Evolutionary conservation across 2,797 vertebrate genomes (phyloP), one percentile per base, ranked within the genome.

Genomic region (Parotocinclus haroldoi): DNA sequence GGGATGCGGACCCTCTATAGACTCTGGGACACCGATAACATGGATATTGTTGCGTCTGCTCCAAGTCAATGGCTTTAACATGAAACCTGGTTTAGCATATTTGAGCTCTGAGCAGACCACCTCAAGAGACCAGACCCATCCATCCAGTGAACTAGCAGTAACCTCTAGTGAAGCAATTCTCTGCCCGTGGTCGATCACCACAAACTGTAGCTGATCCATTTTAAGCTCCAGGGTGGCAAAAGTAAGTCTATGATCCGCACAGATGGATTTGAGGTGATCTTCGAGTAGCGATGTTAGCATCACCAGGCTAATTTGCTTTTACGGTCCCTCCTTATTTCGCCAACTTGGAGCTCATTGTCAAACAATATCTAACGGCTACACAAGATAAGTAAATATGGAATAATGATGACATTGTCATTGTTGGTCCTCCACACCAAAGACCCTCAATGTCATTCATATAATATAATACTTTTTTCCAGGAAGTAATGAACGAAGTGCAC

Each of bases 11-110:
- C 61, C 69, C 16, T 65, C 62, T 4, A 59, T 18, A 13, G 61
- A 58, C 38, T 59, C 62, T 2, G 69, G 61, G 10, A 71, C 8
- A 6, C 54, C 69, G 8, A 71, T 45, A 11, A 58, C 55, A 7
- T 53, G 38, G 4, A 64, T 58, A 11, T 49, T 64, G 9, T 58
- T 56, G 9, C 9, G 10, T 10, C 44, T 3, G 44, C 44, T 45
- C 10, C 44, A 50, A 18, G 38, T 58, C 54, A 6, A 53, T 53
- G 3, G 27, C 7, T 40, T 58, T 58, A 12, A 55, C 44, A 9
- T 12, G n/a, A 3, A 50, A 42, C 19, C 37, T 37, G 4, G 49
- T 0, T 51, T 51, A 16, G 49, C n/a, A 1, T 51, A 12, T 16
- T 51, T 51, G 3, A 51, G 49, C 49, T 51, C 8, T 4, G 46